These are phyloP conservation scores for Chironomus tentans DNA, from an alignment of 2,888 invertebrate genomes.

Conservation along the genomic window DNA sequence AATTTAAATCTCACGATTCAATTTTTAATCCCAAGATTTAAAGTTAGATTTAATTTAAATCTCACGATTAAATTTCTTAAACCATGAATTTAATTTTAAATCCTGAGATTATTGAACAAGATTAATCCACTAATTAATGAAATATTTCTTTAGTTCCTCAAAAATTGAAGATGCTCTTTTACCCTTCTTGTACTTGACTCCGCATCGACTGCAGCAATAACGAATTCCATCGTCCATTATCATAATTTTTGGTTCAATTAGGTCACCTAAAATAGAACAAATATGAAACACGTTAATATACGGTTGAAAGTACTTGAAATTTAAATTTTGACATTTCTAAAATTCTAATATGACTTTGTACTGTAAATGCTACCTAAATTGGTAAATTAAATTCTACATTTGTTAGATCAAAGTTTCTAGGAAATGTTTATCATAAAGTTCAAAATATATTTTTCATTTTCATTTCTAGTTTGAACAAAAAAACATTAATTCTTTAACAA, in stretches of 20 bases:
- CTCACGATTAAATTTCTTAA: not conserved
- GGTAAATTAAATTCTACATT: not conserved
- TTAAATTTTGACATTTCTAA: not conserved
- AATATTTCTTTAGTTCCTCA: not conserved
- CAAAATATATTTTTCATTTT: not conserved
- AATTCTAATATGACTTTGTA: not conserved
- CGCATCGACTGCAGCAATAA: slow-evolving; percentile 33
- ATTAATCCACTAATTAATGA: too few relatives aligned
- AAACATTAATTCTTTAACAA: too few relatives aligned
- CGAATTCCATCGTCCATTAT: slow-evolving; percentile 33
- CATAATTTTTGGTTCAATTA: slow-evolving; percentile 30
- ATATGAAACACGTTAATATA: slow-evolving; percentile 1
- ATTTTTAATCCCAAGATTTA: not conserved
- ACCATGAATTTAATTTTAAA: not conserved
- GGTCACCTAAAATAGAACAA: not conserved
- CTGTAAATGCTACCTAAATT: not conserved
- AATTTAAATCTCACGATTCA: not conserved
- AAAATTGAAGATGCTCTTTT: not conserved
- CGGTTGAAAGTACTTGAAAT: not conserved
- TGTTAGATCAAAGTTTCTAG: not conserved
- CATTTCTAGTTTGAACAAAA: not conserved
- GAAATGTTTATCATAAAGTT: not conserved
- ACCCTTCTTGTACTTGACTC: slow-evolving; percentile 34
- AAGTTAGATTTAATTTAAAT: not conserved
- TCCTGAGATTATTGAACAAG: not conserved